phyloP scores from a whole-genome alignment of 2,888 invertebrate genomes.

The Artemia sp. region DNA sequence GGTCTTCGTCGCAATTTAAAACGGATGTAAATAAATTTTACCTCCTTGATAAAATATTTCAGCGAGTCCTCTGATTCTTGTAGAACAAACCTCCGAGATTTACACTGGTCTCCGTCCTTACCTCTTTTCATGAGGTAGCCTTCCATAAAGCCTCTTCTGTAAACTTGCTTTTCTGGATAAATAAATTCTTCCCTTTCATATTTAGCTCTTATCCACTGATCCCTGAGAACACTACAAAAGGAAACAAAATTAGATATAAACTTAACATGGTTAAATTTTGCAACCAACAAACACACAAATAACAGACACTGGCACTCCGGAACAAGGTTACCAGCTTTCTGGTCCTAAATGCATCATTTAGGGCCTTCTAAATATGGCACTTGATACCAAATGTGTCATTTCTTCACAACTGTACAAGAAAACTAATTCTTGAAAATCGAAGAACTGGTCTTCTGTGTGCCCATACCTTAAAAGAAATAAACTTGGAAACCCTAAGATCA shows the following conservation, averaged over 20 bases:
- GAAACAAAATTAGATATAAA: slow-evolving; percentile 18
- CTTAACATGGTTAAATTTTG: background rate
- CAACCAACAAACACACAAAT: no score
- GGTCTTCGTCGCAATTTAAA: no score
- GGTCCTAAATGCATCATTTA: background rate
- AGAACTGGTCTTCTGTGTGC: no score
- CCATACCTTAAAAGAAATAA: no score
- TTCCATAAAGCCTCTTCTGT: slow-evolving; percentile 61
- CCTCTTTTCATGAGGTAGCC: slow-evolving; percentile 75
- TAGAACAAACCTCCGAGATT: slow-evolving; percentile 62
- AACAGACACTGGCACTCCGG: background rate
- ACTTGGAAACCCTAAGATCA: no score
- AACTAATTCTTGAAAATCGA: no score
- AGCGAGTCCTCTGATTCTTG: slow-evolving; percentile 61
- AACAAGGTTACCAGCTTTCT: slow-evolving; percentile 18
- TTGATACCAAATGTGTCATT: no score
- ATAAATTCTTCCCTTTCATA: slow-evolving; percentile 75
- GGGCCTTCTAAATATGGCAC: no score
- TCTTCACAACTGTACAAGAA: no score
- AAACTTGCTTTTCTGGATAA: slow-evolving; percentile 57
- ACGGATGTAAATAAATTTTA: slow-evolving; percentile 25
- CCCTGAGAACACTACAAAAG: slow-evolving; percentile 53
- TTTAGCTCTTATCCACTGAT: slow-evolving; percentile 81
- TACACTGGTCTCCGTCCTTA: slow-evolving; percentile 67
- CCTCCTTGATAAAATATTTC: slow-evolving; percentile 42